Conservation (phyloP, 2,888 invertebrate genomes). For the Ormia ochracea region DNA sequence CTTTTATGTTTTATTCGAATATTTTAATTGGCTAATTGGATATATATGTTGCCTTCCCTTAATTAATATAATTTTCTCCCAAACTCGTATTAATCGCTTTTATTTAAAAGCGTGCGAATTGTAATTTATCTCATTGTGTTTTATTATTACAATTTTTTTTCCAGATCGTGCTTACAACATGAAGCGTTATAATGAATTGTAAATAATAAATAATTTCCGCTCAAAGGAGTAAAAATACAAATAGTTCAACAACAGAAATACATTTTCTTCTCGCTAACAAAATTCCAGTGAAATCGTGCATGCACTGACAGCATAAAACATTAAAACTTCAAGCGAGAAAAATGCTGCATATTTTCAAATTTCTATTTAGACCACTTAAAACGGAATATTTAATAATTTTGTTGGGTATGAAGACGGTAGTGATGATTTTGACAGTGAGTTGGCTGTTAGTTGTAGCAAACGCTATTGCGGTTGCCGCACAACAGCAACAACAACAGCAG, state of each 20-base stretch:
- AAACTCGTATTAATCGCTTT: neutral
- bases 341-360: conserved; percentile 42
- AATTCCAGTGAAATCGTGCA: conserved; percentile 18
- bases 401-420: conserved; percentile 6
- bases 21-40: too few relatives aligned
- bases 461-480: conserved; percentile 13
- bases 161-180: conserved; percentile 7
- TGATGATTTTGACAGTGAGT: conserved; percentile 31
- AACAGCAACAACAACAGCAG: conserved; percentile 32
- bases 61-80: neutral
- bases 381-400: conserved; percentile 22
- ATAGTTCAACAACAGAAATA: neutral
- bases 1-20: too few relatives aligned
- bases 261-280: neutral
- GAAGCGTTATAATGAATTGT: neutral
- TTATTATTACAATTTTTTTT: neutral
- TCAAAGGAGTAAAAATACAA: conserved; percentile 3
- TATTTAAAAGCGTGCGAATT: neutral
- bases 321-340: neutral
- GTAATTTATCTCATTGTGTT: neutral
- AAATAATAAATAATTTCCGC: conserved; percentile 48
- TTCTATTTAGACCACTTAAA: conserved; percentile 39
- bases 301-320: neutral
- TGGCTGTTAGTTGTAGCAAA: conserved; percentile 27
- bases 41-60: too few relatives aligned